These are phyloP conservation scores for Cottoperca gobio DNA, from an alignment of 2,797 vertebrate species.

Conservation along the genomic window DNA sequence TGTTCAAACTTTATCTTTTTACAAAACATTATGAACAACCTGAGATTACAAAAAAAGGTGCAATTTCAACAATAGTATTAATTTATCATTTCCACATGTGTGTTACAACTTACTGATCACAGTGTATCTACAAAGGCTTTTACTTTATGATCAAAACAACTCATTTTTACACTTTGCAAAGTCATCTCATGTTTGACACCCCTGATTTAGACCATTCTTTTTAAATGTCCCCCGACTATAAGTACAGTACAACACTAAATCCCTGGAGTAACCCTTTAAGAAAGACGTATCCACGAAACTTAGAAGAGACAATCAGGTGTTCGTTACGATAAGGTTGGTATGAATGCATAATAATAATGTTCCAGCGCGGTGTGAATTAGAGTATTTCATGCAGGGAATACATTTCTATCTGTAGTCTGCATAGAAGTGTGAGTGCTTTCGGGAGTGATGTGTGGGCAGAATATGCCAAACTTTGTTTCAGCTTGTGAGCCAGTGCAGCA, in stretches of 20 bases:
- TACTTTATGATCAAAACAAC: too few species aligned
- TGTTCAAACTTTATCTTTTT: too few species aligned
- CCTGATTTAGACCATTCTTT: neutral
- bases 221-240: neutral
- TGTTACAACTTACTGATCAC: too few species aligned
- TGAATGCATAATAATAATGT: neutral
- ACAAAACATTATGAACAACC: too few species aligned
- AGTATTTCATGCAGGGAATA: neutral
- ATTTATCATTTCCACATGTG: too few species aligned
- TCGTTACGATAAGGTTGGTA: neutral
- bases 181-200: too few species aligned
- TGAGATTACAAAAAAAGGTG: too few species aligned
- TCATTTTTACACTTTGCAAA: too few species aligned
- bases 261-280: neutral
- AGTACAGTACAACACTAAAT: neutral
- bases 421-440: neutral
- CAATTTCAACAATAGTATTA: too few species aligned
- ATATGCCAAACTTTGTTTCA: conserved; percentile 8
- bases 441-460: neutral
- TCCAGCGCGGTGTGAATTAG: neutral
- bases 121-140: too few species aligned
- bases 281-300: neutral
- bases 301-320: neutral
- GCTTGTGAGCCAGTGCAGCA: neutral
- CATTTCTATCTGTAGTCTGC: neutral